A percentile compares a stretch with the other conserved stretches of the same genome.
Evolutionary conservation across 2,888 invertebrate species (phyloP).

Genomic region (Cantharis flavilabris): DNA sequence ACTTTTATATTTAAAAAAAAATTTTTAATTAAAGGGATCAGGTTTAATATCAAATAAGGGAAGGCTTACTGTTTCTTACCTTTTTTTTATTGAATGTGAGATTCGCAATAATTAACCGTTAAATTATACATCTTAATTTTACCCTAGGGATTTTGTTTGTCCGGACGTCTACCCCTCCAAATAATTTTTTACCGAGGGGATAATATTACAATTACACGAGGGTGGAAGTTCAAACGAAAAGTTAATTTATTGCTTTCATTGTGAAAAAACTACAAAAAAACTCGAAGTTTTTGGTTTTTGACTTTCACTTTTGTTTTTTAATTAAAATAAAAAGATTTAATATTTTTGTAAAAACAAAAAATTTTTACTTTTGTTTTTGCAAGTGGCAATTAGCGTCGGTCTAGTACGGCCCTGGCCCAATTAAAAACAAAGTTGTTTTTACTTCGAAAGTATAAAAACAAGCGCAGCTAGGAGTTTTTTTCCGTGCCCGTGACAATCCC

Average conservation of each 20-base stretch:
- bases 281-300: too few relatives aligned
- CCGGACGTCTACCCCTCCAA: not conserved
- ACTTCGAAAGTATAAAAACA: not conserved
- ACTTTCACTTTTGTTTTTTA: too few relatives aligned
- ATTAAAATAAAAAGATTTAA: too few relatives aligned
- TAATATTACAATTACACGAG: not conserved
- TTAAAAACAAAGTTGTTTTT: not conserved
- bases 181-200: not conserved
- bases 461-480: not conserved
- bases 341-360: too few relatives aligned
- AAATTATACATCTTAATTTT: not conserved
- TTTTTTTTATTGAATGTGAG: not conserved
- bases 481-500: not conserved
- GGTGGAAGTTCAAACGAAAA: not conserved
- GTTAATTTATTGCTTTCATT: not conserved
- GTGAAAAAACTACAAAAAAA: not conserved
- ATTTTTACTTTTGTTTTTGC: not conserved
- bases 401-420: not conserved
- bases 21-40: too few relatives aligned
- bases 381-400: not conserved
- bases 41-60: too few relatives aligned
- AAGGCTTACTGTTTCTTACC: too few relatives aligned
- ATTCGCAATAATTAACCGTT: not conserved
- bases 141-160: not conserved
- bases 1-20: too few relatives aligned